Percentiles rank a stretch among this genome's conserved stretches.
Conservation (phyloP, 2,888 invertebrate species). For the Torymus aiolomorphi region DNA sequence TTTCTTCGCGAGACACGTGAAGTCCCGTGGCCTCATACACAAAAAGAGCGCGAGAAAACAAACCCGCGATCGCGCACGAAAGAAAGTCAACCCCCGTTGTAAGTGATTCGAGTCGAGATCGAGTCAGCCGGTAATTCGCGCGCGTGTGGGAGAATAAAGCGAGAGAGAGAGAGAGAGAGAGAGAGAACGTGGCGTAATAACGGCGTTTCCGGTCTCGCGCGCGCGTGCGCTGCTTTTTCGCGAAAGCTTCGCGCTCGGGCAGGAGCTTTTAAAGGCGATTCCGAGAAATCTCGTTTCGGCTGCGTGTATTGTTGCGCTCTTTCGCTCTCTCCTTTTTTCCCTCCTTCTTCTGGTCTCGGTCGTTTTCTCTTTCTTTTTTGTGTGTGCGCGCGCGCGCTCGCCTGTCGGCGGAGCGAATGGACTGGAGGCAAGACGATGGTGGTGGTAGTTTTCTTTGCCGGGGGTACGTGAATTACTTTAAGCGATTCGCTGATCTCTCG, state of each 20-base stretch:
- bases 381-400: no score
- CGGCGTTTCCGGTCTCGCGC: slow-evolving; percentile 30
- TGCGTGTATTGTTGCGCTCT: neutral
- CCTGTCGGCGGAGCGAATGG: neutral
- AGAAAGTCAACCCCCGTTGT: slow-evolving; percentile 33
- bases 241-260: neutral
- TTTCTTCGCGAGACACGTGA: neutral
- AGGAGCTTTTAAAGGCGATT: slow-evolving; percentile 52
- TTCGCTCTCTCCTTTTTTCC: no score
- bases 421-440: no score
- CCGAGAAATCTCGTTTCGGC: slow-evolving; percentile 57
- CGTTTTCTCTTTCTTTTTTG: neutral
- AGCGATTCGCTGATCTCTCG: neutral
- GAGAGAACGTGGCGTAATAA: slow-evolving; percentile 37
- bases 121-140: slow-evolving; percentile 49
- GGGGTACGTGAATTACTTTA: neutral
- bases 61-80: neutral
- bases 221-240: neutral
- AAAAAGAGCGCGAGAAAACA: neutral
- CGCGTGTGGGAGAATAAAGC: neutral
- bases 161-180: slow-evolving; percentile 15
- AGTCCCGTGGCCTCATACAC: neutral
- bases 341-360: no score
- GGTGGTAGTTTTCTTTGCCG: no score
- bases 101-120: slow-evolving; percentile 56